Base-by-base conservation (phyloP, 2,113 vertebrate species). In the Platysteira castanea region DNA sequence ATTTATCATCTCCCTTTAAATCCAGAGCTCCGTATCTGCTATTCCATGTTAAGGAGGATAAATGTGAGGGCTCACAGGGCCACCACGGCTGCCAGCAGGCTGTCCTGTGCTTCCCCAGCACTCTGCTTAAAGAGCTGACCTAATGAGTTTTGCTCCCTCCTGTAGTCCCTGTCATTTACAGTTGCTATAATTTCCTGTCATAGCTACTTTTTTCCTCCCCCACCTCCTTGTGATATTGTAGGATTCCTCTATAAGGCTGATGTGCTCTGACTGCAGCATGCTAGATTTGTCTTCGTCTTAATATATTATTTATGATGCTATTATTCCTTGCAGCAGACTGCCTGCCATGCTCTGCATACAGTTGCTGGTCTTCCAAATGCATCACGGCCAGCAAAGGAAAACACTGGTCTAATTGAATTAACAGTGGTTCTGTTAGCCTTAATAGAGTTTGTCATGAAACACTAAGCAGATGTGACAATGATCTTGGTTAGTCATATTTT, bases 371-470 rank as follows among this genome's bases (percentile, higher is more conserved):
- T 92, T 97, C 92, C 78, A 97, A 96, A 95, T 84, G 87, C 92
- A 94, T 94, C 87, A 88, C 73, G 85, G 90, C 90, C 89, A 81
- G 83, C 79, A 89, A 97, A 97, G 53, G 74, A 94, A 97, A 96
- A 89, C 88, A 93, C 75, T 81, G 87, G 84, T 94, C 94, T 97
- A 96, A 97, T 92, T 95, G 90, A 97, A 97, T 97, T 97, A 97
- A 94, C 87, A 86, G 67, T 86, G 75, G 86, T 87, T 90, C 92
- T 94, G 86, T 94, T 97, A 94, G 91, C 75, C 87, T 95, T 94
- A 89, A 95, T 95, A 95, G 88, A 89, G 80, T 95, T 95, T 96
- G 80, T 87, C 91, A 94, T 81, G 69, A 92, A 96, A 94, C 84
- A 78, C 87, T 94, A 95, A 93, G 71, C 90, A 92, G 93, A 96